Evolutionary conservation across 2,797 vertebrate species (phyloP).

Genomic region (Argya squamiceps): DNA sequence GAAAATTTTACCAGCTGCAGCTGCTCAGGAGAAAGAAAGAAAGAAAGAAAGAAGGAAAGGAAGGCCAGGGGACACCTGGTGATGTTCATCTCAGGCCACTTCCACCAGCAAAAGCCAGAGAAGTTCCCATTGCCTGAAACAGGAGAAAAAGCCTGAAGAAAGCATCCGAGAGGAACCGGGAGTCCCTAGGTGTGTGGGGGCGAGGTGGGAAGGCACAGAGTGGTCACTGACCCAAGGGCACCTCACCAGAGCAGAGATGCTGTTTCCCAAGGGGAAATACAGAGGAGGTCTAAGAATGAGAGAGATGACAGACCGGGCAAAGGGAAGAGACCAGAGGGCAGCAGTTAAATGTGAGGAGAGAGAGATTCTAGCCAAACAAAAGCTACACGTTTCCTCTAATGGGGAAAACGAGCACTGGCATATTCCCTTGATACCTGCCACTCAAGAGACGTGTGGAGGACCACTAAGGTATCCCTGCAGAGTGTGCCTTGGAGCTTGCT

Average conservation of each 20-base stretch:
- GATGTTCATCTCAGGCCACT: background rate
- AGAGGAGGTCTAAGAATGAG: background rate
- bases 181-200: background rate
- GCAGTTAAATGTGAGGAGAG: background rate
- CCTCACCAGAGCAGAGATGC: background rate
- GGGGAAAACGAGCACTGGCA: background rate
- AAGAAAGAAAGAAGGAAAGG: background rate
- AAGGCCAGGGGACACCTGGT: background rate
- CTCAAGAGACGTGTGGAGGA: background rate
- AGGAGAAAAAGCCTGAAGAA: background rate
- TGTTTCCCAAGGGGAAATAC: background rate
- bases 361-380: background rate
- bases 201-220: background rate
- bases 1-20: conserved; percentile 52
- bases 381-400: background rate
- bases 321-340: background rate
- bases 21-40: background rate
- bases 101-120: background rate
- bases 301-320: background rate
- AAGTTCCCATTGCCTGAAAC: background rate
- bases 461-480: background rate
- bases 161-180: background rate
- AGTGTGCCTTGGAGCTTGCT: background rate
- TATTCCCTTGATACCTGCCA: background rate
- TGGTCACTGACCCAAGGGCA: background rate